A percentile compares a stretch with the other conserved stretches of the same genome.
Evolutionary conservation across 2,888 invertebrate species (phyloP).

Genomic region (Oligia latruncula): DNA sequence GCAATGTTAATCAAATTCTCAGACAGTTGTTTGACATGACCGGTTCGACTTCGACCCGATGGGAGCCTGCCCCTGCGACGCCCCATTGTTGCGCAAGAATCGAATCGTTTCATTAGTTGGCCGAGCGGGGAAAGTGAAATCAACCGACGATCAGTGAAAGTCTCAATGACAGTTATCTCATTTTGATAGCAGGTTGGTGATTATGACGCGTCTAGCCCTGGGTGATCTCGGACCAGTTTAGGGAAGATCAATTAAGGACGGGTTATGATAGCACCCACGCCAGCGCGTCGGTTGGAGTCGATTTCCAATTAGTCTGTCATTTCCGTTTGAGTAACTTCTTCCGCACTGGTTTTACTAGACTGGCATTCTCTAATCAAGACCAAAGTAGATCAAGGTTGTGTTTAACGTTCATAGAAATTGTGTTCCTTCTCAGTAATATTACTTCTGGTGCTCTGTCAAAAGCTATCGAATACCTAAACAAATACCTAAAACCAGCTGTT

Average conservation of each 20-base stretch:
- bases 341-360: conserved; percentile 29
- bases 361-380: conserved; percentile 27
- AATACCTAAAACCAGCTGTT: conserved; percentile 23
- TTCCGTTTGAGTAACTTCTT: conserved; percentile 30
- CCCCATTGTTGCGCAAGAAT: conserved; percentile 80
- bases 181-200: conserved; percentile 78
- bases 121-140: conserved; percentile 84
- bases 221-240: conserved; percentile 56
- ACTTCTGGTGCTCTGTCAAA: conserved; percentile 1
- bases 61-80: conserved; percentile 62
- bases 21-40: conserved; percentile 58
- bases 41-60: conserved; percentile 61
- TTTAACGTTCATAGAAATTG: conserved; percentile 15
- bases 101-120: conserved; percentile 80
- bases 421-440: conserved; percentile 6
- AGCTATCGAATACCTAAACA: conserved; percentile 8
- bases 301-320: conserved; percentile 39
- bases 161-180: conserved; percentile 84
- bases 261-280: conserved; percentile 19
- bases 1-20: conserved; percentile 49
- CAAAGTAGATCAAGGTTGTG: conserved; percentile 47
- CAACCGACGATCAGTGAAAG: conserved; percentile 85
- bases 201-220: conserved; percentile 50
- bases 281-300: neutral
- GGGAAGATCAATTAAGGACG: conserved; percentile 50